Percentiles rank a stretch among this genome's conserved stretches.
These are phyloP conservation scores for Chrysogorgia sp. DNA, from an alignment of 92 coral and sea anemone species.

Conservation along the genomic window DNA sequence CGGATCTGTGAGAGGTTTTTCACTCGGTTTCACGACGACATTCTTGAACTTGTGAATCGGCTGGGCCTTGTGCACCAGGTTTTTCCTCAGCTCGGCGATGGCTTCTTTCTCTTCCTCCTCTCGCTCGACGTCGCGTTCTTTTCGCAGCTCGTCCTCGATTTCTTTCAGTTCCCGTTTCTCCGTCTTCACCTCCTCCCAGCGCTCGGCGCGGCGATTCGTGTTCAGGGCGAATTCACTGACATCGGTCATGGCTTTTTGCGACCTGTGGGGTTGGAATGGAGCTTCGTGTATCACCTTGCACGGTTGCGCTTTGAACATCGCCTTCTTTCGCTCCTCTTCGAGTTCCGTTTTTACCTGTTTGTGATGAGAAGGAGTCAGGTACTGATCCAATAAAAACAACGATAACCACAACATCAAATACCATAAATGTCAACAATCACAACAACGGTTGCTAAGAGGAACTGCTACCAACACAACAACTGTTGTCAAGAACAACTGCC, in stretches of 20 bases:
- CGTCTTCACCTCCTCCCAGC: conserved; percentile 75
- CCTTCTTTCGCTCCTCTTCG: conserved; percentile 67
- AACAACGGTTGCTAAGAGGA: background rate
- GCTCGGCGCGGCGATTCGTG: conserved; percentile 82
- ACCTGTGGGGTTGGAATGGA: conserved; percentile 88
- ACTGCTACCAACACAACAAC: background rate
- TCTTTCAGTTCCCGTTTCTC: conserved; percentile 71
- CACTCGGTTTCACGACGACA: conserved; percentile 71
- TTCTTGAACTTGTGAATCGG: conserved; percentile 80
- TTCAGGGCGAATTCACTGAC: conserved; percentile 81
- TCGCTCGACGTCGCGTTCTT: conserved; percentile 68
- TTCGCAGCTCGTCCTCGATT: conserved; percentile 61
- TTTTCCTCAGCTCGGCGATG: conserved; percentile 69
- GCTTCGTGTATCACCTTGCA: conserved; percentile 76
- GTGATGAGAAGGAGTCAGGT: background rate
- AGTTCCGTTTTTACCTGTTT: conserved; percentile 81
- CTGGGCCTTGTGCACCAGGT: conserved; percentile 88
- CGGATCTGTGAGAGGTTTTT: conserved; percentile 74
- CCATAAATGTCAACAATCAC: background rate
- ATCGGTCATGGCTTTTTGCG: conserved; percentile 73
- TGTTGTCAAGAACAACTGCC: background rate
- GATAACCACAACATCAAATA: background rate
- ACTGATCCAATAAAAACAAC: background rate
- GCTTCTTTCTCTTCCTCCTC: conserved; percentile 75
- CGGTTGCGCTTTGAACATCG: conserved; percentile 80